Base-by-base conservation (phyloP, 2,888 invertebrate species). In the Melanchra persicariae region DNA sequence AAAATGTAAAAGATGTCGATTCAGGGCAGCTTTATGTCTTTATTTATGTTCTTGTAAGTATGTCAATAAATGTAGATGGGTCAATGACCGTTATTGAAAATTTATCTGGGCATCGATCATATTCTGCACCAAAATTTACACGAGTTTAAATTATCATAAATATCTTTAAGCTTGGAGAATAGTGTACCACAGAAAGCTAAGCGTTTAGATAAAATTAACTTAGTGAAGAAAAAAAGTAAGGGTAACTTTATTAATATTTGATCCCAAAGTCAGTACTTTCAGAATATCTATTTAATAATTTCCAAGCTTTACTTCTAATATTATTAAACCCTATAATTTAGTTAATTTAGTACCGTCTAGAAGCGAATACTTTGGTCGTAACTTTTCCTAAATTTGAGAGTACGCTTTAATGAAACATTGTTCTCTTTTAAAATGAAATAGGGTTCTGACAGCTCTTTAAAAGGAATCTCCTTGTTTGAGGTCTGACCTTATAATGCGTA, bases 331-430 rank as follows among this genome's bases (percentile, higher is more conserved):
- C 47, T 52, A 69, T 59, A 76, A 72, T 54, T 80, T 69, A 55
- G n/a, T 69, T 77, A 72, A 77, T 68, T 70, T 61, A 62, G 66
- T 57, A 49, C n/a, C 34, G 49, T 60, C 37, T 58, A 58, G 34
- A 49, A 19, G 65, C 22, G 54, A 83, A 79, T 71, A 76, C 60
- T 85, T 85, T 34, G 43, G 6, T 62, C 79, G 59, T 70, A 83
- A 83, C 71, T 85, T 79, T 65, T 47, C 47, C 24, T 3, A 45
- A 77, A 72, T 69, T 73, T 52, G 59, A 58, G 55, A 72, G 79
- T 62, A 37, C 59, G 51, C 61, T 77, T 75, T 85, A 85, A 85
- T 83, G 72, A 85, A 84, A 84, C 84, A 77, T 73, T 75, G 83
- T 83, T 83, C 64, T 61, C 74, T 76, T 79, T 79, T 63, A 71